Conservation (phyloP, 1,140 invertebrate genomes). For the Zaprionus lachaisei region DNA sequence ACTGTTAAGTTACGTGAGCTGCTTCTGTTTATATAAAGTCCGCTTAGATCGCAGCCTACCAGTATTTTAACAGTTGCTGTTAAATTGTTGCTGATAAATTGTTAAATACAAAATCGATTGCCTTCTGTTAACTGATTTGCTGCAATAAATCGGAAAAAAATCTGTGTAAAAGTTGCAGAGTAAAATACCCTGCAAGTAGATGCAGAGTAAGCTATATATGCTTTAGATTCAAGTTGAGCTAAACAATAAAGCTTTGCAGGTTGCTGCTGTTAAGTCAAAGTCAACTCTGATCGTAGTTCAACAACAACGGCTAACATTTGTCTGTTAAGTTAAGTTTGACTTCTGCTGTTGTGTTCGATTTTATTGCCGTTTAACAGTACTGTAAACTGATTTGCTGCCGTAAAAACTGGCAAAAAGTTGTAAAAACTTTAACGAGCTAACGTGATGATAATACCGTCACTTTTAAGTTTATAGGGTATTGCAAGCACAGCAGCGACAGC, state of each 20-base stretch:
- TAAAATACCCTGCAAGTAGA: no score
- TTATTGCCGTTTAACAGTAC: neutral
- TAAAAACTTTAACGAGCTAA: constrained; percentile 7
- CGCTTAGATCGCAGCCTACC: no score
- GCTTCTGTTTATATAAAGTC: no score
- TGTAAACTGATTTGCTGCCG: neutral
- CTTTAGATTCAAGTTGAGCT: no score
- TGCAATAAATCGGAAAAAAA: no score
- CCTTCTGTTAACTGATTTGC: neutral
- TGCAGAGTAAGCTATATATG: no score
- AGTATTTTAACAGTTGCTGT: neutral
- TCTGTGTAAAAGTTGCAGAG: no score
- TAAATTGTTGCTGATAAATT: neutral
- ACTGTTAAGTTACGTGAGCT: no score
- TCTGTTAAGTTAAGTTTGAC: neutral
- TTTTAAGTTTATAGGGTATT: constrained; percentile 10
- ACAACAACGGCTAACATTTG: neutral
- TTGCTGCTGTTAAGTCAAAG: no score
- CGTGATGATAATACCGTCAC: constrained; percentile 9
- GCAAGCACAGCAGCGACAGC: constrained; percentile 2
- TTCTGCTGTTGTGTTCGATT: neutral
- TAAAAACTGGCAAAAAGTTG: neutral
- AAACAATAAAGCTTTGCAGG: no score
- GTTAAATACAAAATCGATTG: neutral
- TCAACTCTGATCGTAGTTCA: neutral